phyloP scores from a whole-genome alignment of 1,140 invertebrate genomes.

The Paraescarpia echinospica region DNA sequence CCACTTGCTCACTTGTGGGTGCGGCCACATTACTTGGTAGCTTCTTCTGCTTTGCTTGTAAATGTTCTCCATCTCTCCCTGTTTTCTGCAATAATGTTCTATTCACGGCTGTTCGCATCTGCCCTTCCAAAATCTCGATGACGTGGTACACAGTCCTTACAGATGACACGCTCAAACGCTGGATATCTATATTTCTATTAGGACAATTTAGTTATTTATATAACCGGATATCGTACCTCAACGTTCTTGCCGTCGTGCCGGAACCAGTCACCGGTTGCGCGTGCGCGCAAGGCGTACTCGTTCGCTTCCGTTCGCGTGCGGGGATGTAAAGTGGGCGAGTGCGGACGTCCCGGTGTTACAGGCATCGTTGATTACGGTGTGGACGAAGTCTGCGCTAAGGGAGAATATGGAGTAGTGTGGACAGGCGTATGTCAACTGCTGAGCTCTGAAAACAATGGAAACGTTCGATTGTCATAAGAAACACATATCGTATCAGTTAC shows the following conservation, averaged over 20 bases:
- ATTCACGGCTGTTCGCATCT: too few relatives aligned
- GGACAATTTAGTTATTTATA: not conserved
- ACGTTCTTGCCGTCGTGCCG: constrained; percentile 29
- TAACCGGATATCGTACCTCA: constrained; percentile 6
- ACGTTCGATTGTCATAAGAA: not conserved
- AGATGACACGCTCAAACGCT: too few relatives aligned
- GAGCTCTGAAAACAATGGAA: not conserved
- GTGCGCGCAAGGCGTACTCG: constrained; percentile 12
- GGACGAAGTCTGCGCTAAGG: not conserved
- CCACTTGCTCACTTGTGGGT: too few relatives aligned
- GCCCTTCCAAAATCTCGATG: too few relatives aligned
- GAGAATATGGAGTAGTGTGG: not conserved
- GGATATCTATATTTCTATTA: too few relatives aligned
- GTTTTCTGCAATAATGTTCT: too few relatives aligned
- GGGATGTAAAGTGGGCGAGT: constrained; percentile 20
- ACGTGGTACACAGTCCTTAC: too few relatives aligned
- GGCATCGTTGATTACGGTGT: not conserved
- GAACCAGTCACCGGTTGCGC: constrained; percentile 23
- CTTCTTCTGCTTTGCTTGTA: too few relatives aligned
- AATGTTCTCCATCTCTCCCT: too few relatives aligned
- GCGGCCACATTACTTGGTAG: too few relatives aligned
- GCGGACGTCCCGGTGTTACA: constrained; percentile 17
- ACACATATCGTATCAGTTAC: not conserved
- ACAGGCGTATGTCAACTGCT: not conserved
- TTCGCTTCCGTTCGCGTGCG: constrained; percentile 24